Conservation (phyloP, 2,113 vertebrate species). For the Balaeniceps rex region DNA sequence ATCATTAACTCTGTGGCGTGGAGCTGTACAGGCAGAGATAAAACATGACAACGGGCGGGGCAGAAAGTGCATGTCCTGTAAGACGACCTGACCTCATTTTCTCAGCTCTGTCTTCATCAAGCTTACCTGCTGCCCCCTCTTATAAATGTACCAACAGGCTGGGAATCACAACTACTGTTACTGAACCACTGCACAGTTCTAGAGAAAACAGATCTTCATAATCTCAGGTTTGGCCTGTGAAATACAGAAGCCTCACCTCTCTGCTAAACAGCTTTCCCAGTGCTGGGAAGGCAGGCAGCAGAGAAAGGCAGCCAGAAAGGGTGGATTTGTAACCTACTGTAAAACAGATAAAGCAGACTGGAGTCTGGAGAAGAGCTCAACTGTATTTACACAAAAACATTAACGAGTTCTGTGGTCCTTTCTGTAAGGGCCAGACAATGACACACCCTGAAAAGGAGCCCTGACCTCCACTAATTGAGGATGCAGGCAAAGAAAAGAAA, state of each 20-base stretch:
- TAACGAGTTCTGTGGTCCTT: neutral
- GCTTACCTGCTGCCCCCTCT: neutral
- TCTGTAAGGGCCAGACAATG: neutral
- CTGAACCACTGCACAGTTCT: neutral
- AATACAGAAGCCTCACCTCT: neutral
- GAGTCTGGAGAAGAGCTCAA: neutral
- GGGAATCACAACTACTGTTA: neutral
- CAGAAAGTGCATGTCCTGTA: neutral
- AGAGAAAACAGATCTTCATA: neutral
- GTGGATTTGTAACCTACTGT: neutral
- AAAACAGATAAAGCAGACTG: neutral
- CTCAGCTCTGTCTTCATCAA: neutral
- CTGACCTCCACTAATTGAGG: constrained; percentile 9
- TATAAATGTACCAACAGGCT: neutral
- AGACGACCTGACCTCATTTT: neutral
- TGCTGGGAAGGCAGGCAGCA: neutral
- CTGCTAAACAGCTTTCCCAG: neutral
- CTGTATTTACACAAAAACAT: neutral
- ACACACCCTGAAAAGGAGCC: neutral
- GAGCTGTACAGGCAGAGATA: neutral
- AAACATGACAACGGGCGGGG: neutral
- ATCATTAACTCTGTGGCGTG: neutral
- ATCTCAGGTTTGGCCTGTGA: neutral
- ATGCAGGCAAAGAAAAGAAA: neutral
- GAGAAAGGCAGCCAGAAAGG: neutral